Evolutionary conservation across 2,113 vertebrate genomes (phyloP), one percentile per base, ranked within the genome.

Genomic region (Origma solitaria): DNA sequence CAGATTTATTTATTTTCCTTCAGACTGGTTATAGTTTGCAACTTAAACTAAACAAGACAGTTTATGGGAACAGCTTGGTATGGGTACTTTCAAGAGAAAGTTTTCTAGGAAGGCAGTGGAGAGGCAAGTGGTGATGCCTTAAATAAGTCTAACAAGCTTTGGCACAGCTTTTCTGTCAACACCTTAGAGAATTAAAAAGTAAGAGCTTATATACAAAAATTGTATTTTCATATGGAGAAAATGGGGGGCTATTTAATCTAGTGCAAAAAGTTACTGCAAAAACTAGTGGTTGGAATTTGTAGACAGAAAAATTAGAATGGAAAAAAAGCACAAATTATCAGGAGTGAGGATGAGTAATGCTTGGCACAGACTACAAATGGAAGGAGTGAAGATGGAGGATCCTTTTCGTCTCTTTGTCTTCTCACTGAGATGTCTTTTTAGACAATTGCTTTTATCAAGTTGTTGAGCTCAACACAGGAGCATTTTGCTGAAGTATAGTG

Each of bases 311-410:
- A 94, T 80, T 88, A 90, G 64, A 75, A 77, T 86, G 90, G 85
- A 91, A 96, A 97, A 70, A 94, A 82, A 76, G 49, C 81, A 91
- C 35, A 76, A 35, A 89, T 94, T 91, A 33, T 64, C 66, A 40
- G 51, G 58, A 80, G 38, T 45, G 72, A 92, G 49, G 47, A 88
- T 93, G 89, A 94, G 82, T 95, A 95, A 95, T 3, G 1, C 60
- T 94, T 94, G 80, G 85, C 88, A 80, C 20, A 66, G 69, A 24
- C 54, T 88, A 70, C 64, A 70, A 15, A 88, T 16, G 4, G 66
- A 78, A 88, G 47, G 56, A 78, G 20, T 2, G 3, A 62, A 86
- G 42, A 28, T 81, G 47, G 54, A 78, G 56, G 54, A 81, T 94
- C 33, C 24, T 92, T 79, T 94, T 70, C 47, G 37, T 92, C 62